Conservation (phyloP, 2,888 invertebrate genomes). For the Oxyscelio sp. region DNA sequence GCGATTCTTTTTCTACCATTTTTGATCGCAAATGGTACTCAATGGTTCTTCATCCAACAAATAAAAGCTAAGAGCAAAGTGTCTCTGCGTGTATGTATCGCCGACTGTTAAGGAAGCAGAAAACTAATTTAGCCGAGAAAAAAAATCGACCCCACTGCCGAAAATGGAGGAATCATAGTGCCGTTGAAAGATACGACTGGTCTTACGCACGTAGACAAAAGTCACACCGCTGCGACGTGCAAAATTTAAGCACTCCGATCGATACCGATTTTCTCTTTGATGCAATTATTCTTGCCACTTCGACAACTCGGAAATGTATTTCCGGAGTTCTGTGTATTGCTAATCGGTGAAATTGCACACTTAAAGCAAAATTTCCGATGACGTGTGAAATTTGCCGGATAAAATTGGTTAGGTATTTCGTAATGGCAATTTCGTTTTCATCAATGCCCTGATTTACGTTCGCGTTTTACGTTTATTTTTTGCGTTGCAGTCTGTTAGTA, state of each 20-base stretch:
- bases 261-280: constrained; percentile 44
- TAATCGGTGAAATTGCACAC: constrained; percentile 31
- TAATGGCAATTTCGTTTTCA: not conserved
- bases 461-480: not conserved
- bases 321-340: constrained; percentile 30
- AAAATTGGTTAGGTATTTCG: not conserved
- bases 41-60: constrained; percentile 23
- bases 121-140: constrained; percentile 34
- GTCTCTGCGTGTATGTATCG: constrained; percentile 9
- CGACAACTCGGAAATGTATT: constrained; percentile 42
- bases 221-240: not conserved
- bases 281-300: constrained; percentile 40
- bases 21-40: constrained; percentile 28
- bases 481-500: not conserved
- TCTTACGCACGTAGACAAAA: not conserved
- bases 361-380: constrained; percentile 29
- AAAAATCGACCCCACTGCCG: constrained; percentile 6
- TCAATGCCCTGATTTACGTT: not conserved
- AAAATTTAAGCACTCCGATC: constrained; percentile 16
- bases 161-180: not conserved
- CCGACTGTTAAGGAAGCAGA: constrained; percentile 10
- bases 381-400: constrained; percentile 24
- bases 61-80: constrained; percentile 20
- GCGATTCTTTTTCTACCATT: constrained; percentile 1
- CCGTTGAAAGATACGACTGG: not conserved